Evolutionary conservation across 23 tunicate genomes (phyloP).

Genomic region (Trididemnum nubilum): DNA sequence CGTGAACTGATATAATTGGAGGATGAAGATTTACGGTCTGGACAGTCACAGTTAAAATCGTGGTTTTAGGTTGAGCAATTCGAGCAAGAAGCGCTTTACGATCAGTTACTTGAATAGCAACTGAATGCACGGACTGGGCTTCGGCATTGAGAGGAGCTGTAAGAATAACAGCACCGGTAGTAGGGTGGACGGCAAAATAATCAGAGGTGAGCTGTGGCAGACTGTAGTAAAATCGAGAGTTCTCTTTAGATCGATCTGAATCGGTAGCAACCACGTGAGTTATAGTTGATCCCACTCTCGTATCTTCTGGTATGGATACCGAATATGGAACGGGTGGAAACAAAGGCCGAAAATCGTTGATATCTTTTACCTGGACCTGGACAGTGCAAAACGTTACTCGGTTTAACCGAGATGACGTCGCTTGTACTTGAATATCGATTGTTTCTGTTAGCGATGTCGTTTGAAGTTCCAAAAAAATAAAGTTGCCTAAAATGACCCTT

Average conservation of each 20-base stretch:
- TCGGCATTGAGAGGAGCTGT: constrained; percentile 34
- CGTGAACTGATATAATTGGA: constrained; percentile 30
- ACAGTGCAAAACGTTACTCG: constrained; percentile 46
- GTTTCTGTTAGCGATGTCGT: constrained; percentile 12
- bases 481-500: constrained; percentile 37
- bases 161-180: constrained; percentile 53
- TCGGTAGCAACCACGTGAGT: constrained; percentile 46
- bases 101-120: constrained; percentile 43
- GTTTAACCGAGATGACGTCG: constrained; percentile 20
- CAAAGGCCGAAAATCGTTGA: constrained; percentile 61
- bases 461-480: constrained; percentile 45
- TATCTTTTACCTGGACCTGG: constrained; percentile 39
- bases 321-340: constrained; percentile 47
- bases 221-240: constrained; percentile 56
- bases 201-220: constrained; percentile 27
- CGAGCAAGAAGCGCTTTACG: constrained; percentile 53
- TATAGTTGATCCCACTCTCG: constrained; percentile 50
- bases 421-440: constrained; percentile 25
- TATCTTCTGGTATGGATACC: constrained; percentile 50
- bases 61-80: constrained; percentile 42
- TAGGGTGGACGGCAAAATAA: constrained; percentile 71
- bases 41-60: constrained; percentile 47
- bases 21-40: constrained; percentile 37
- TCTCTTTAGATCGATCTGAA: constrained; percentile 49
- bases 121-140: constrained; percentile 49